These are phyloP conservation scores for Abramis brama DNA, from an alignment of 2,113 vertebrate species.

Conservation along the genomic window DNA sequence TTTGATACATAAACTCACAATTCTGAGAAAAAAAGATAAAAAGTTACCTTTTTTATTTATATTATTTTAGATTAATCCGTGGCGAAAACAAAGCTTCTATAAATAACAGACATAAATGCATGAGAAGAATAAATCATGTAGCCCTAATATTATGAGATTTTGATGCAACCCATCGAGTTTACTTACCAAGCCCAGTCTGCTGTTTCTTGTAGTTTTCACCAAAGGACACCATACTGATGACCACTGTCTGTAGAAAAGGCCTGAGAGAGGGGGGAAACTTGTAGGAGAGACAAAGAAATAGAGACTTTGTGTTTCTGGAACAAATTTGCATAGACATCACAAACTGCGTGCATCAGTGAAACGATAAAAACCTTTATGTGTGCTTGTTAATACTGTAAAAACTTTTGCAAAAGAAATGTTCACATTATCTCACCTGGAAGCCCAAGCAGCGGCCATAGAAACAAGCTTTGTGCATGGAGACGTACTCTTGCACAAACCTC, in stretches of 20 bases:
- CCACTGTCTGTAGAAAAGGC: constrained; percentile 87
- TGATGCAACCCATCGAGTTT: neutral
- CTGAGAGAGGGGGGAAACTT: constrained; percentile 86
- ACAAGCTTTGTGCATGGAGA: constrained; percentile 89
- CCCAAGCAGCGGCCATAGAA: constrained; percentile 92
- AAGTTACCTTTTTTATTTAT: too few relatives aligned
- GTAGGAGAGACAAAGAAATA: constrained; percentile 21
- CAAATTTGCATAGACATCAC: neutral
- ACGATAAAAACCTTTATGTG: neutral
- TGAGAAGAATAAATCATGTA: neutral
- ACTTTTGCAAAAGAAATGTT: constrained; percentile 55
- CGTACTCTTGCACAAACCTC: constrained; percentile 83
- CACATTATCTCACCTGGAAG: constrained; percentile 81
- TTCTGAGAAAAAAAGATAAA: too few relatives aligned
- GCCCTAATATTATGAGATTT: neutral
- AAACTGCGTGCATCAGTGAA: neutral
- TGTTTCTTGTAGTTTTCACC: constrained; percentile 87
- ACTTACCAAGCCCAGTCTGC: constrained; percentile 81
- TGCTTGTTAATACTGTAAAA: neutral
- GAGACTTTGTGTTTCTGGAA: constrained; percentile 4
- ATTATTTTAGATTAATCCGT: too few relatives aligned
- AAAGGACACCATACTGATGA: constrained; percentile 88
- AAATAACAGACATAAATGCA: neutral
- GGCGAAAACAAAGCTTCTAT: too few relatives aligned
- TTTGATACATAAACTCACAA: too few relatives aligned